Evolutionary conservation across 2,888 invertebrate genomes (phyloP).

Genomic region (Argynnis bischoffii): DNA sequence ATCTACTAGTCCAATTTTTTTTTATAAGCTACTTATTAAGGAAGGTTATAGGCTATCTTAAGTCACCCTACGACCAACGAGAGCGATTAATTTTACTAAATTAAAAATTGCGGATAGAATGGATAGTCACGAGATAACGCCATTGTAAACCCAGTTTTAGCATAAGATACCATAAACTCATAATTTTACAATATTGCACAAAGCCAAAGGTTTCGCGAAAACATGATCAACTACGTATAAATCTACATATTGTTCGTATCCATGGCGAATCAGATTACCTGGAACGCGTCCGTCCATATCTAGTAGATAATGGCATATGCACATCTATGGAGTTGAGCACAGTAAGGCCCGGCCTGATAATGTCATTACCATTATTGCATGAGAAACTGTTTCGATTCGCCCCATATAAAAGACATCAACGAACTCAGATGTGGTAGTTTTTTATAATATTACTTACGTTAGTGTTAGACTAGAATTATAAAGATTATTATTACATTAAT

Average conservation of each 20-base stretch:
- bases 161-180: slow-evolving; percentile 2
- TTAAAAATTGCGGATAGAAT: no score
- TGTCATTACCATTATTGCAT: slow-evolving; percentile 40
- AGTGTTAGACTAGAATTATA: neutral
- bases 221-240: slow-evolving; percentile 9
- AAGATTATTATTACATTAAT: no score
- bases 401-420: slow-evolving; percentile 69
- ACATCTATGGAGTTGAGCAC: slow-evolving; percentile 32
- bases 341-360: slow-evolving; percentile 35
- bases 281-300: slow-evolving; percentile 24
- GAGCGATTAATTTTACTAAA: no score
- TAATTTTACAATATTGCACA: slow-evolving; percentile 21
- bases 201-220: slow-evolving; percentile 19
- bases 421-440: slow-evolving; percentile 40
- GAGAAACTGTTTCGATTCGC: slow-evolving; percentile 46
- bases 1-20: no score
- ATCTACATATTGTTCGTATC: slow-evolving; percentile 24
- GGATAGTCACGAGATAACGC: no score
- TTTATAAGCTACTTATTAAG: no score
- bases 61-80: no score
- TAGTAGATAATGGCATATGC: slow-evolving; percentile 35
- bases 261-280: slow-evolving; percentile 32
- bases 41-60: no score
- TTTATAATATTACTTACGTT: slow-evolving; percentile 12
- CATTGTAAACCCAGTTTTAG: no score